Conservation (phyloP, 2,888 invertebrate genomes). For the Orchestes rusci region DNA sequence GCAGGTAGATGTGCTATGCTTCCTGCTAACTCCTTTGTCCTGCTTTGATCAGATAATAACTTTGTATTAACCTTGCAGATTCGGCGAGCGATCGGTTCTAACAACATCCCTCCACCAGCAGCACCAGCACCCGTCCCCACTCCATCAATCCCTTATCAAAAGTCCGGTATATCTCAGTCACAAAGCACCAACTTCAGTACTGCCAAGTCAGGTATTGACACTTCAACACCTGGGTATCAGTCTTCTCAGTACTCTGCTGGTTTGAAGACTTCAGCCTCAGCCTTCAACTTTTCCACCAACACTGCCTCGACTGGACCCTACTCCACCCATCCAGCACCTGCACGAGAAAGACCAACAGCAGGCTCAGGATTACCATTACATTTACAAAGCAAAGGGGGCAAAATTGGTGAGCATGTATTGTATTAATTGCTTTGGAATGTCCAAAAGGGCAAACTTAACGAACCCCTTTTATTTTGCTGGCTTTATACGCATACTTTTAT, state of each 20-base stretch:
- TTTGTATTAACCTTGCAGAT: no score
- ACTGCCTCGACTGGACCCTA: conserved; percentile 37
- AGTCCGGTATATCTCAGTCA: conserved; percentile 55
- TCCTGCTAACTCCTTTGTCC: conserved; percentile 3
- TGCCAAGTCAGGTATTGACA: conserved; percentile 29
- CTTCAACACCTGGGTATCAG: conserved; percentile 35
- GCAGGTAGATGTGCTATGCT: conserved; percentile 39
- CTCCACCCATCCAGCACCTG: conserved; percentile 42
- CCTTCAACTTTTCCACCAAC: conserved; percentile 46
- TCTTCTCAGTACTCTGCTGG: conserved; percentile 39
- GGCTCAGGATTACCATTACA: conserved; percentile 42
- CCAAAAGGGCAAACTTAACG: not conserved
- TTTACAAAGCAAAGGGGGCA: conserved; percentile 37
- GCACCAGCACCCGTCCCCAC: conserved; percentile 65
- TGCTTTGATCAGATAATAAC: no score
- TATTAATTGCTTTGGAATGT: no score
- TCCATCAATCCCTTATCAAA: conserved; percentile 46
- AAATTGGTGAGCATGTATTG: conserved; percentile 33
- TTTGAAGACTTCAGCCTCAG: conserved; percentile 53
- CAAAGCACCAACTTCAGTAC: conserved; percentile 52
- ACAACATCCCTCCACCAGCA: conserved; percentile 64
- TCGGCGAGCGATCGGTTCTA: conserved; percentile 49
- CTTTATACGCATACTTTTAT: conserved; percentile 4
- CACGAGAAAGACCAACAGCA: conserved; percentile 39
- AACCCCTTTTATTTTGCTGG: not conserved